Conservation (phyloP, 2,113 vertebrate genomes). For the Ochotona princeps region DNA sequence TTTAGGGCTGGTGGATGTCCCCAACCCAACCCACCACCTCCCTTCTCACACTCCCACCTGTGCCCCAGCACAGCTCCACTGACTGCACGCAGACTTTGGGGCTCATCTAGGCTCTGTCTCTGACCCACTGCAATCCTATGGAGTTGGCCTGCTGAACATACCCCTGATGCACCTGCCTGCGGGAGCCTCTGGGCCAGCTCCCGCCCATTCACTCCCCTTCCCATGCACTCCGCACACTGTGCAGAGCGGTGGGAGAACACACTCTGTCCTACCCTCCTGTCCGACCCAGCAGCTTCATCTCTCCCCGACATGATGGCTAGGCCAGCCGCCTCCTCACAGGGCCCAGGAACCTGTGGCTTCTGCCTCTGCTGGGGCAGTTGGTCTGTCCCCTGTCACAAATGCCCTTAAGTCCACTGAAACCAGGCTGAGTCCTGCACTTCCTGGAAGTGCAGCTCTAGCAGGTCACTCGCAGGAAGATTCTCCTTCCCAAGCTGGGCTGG, state of each 20-base stretch:
- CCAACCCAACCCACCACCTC: background rate
- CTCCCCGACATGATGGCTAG: background rate
- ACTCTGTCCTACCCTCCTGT: background rate
- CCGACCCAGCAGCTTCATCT: background rate
- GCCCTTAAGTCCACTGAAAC: background rate
- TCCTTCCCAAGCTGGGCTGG: background rate
- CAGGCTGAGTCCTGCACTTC: background rate
- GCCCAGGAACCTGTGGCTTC: background rate
- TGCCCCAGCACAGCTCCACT: background rate
- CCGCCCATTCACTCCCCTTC: background rate
- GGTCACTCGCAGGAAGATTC: background rate
- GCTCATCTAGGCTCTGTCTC: background rate
- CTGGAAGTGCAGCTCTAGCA: background rate
- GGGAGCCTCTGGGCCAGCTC: background rate
- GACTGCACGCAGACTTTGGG: background rate
- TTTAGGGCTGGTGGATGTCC: background rate
- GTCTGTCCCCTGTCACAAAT: background rate
- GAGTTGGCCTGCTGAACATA: background rate
- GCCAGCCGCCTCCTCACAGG: background rate
- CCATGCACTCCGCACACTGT: background rate
- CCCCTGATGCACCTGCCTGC: background rate
- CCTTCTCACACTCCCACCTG: background rate
- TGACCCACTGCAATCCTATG: background rate
- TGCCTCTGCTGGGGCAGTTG: background rate
- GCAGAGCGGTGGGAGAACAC: background rate